phyloP scores from a whole-genome alignment of 2,888 invertebrate species.

The Macaria liturata region DNA sequence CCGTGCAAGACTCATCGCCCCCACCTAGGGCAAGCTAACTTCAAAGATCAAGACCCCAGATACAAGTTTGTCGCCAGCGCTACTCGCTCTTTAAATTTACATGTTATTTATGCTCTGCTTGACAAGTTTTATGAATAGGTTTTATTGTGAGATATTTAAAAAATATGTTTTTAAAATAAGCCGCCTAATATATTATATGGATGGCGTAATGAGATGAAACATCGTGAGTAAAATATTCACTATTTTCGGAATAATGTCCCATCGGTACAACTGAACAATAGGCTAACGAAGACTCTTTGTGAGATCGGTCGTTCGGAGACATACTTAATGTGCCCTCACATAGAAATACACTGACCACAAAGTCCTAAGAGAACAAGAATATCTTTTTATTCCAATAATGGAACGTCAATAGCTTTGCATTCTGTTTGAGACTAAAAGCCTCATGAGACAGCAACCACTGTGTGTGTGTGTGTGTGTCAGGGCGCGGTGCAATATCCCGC shows the following conservation, averaged over 20 bases:
- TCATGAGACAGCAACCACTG: slow-evolving; percentile 2
- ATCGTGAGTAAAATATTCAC: too few species aligned
- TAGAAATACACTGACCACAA: slow-evolving; percentile 28
- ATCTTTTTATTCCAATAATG: slow-evolving; percentile 24
- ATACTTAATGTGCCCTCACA: slow-evolving; percentile 28
- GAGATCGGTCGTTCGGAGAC: too few species aligned
- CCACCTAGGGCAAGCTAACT: slow-evolving; percentile 63
- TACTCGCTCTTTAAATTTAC: slow-evolving; percentile 17
- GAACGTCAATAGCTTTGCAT: slow-evolving; percentile 26
- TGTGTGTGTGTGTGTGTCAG: slow-evolving; percentile 13
- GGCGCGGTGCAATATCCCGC: slow-evolving; percentile 18
- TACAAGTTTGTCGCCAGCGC: slow-evolving; percentile 52
- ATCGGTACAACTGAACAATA: slow-evolving; percentile 22
- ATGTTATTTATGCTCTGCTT: neutral
- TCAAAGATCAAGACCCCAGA: slow-evolving; percentile 60
- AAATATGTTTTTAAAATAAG: too few species aligned
- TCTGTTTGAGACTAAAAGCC: slow-evolving; percentile 19
- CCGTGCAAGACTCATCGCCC: too few species aligned
- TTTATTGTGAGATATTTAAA: too few species aligned
- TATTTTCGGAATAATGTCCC: slow-evolving; percentile 2
- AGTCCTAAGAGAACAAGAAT: slow-evolving; percentile 1
- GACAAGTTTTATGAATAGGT: too few species aligned
- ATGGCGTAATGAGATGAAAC: too few species aligned
- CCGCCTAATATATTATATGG: too few species aligned
- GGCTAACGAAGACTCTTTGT: slow-evolving; percentile 30